Conservation (phyloP, 2,797 vertebrate species). For the Myotis myotis region DNA sequence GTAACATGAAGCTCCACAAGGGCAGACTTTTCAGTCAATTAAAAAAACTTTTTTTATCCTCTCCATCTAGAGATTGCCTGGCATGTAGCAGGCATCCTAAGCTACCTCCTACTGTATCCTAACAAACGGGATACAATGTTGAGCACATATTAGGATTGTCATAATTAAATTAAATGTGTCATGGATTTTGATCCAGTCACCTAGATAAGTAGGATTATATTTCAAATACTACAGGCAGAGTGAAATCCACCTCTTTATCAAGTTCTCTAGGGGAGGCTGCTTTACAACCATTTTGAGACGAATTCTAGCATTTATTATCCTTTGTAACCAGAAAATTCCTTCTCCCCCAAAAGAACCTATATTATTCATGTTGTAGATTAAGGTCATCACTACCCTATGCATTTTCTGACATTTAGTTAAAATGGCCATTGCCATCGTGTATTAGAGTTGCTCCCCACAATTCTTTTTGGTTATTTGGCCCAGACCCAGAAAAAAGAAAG, state of each 20-base stretch:
- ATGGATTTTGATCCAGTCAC: slow-evolving; percentile 20
- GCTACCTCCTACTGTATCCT: background rate
- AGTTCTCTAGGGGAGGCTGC: slow-evolving; percentile 33
- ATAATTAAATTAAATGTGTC: slow-evolving; percentile 6
- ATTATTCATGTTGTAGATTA: slow-evolving; percentile 34
- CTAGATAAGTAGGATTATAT: slow-evolving; percentile 36
- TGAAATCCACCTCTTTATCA: slow-evolving; percentile 36
- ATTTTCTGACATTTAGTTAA: slow-evolving; percentile 45
- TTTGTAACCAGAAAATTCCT: slow-evolving; percentile 44
- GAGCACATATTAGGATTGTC: background rate
- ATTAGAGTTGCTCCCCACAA: background rate
- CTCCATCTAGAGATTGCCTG: background rate
- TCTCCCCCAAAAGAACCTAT: background rate
- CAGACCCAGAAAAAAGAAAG: slow-evolving; percentile 12
- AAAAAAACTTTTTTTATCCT: background rate
- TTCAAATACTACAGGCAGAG: slow-evolving; percentile 32
- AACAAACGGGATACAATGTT: background rate
- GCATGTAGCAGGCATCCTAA: background rate
- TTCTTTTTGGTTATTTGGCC: slow-evolving; percentile 23
- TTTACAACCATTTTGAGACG: slow-evolving; percentile 39
- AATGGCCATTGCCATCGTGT: slow-evolving; percentile 34
- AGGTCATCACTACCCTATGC: background rate
- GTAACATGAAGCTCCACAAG: slow-evolving; percentile 4
- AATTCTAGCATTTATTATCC: slow-evolving; percentile 51
- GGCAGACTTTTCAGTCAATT: background rate